Evolutionary conservation across 2,888 invertebrate species (phyloP).

Genomic region (Gerris lacustris): DNA sequence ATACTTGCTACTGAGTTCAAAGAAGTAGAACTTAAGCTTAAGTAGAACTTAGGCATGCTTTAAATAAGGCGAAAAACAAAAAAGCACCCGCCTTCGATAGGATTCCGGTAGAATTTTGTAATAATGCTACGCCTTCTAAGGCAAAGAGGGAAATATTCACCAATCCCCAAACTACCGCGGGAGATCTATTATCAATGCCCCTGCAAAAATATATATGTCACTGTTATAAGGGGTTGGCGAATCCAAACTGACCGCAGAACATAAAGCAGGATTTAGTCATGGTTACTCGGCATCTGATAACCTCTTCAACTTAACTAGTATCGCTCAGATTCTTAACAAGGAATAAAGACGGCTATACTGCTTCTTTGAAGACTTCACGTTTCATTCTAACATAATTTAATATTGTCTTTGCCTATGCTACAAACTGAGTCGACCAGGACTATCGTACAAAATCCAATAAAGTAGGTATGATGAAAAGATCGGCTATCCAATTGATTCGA

Average conservation of each 20-base stretch:
- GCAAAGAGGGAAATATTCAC: conserved; percentile 18
- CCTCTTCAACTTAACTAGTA: conserved; percentile 10
- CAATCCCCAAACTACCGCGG: conserved; percentile 20
- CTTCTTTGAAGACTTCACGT: conserved; percentile 11
- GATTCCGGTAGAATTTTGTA: neutral
- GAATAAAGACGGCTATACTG: conserved; percentile 4
- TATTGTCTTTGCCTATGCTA: neutral
- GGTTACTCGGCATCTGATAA: conserved; percentile 16
- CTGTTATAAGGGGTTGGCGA: conserved; percentile 12
- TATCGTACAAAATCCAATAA: conserved; percentile 1
- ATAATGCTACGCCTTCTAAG: neutral
- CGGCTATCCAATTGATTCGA: neutral
- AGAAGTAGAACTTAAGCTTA: neutral
- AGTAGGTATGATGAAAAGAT: conserved; percentile 11
- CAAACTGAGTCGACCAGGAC: conserved; percentile 6
- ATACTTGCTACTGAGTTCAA: neutral
- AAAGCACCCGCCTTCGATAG: neutral
- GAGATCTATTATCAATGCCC: conserved; percentile 15
- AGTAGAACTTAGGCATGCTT: neutral
- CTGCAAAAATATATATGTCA: conserved; percentile 16
- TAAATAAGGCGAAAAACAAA: neutral
- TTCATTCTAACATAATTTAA: neutral
- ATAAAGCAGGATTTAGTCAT: conserved; percentile 15
- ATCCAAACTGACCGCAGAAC: conserved; percentile 7
- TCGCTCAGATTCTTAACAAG: neutral